phyloP scores from a whole-genome alignment of 2,113 vertebrate genomes.

The Anhinga anhinga region DNA sequence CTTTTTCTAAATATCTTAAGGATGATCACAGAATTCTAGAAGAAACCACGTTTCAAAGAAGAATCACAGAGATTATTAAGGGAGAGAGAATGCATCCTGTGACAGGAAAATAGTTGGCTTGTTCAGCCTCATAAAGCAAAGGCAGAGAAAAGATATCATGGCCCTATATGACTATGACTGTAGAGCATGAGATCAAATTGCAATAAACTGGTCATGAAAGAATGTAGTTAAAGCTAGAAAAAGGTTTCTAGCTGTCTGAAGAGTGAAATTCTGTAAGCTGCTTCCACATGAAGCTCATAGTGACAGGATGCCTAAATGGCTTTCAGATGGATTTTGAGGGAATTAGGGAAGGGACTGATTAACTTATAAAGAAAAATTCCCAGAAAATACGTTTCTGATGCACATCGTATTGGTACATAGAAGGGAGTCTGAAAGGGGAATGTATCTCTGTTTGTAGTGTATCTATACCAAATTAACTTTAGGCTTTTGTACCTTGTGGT shows the following conservation, averaged over 20 bases:
- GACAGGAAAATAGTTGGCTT: background rate
- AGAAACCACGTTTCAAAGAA: background rate
- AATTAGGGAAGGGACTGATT: background rate
- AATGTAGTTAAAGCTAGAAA: background rate
- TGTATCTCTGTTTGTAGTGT: background rate
- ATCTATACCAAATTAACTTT: background rate
- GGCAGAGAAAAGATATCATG: background rate
- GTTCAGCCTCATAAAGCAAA: background rate
- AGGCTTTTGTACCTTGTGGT: background rate
- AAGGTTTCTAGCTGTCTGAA: background rate
- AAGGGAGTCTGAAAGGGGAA: background rate
- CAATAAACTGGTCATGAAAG: background rate
- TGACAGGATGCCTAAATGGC: background rate
- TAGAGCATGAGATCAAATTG: background rate
- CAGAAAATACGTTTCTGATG: background rate
- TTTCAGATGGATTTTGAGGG: conserved; percentile 14
- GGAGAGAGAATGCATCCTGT: background rate
- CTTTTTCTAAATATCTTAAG: background rate
- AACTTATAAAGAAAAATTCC: background rate
- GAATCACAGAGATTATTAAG: background rate
- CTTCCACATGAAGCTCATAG: background rate
- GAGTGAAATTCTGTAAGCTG: conserved; percentile 6
- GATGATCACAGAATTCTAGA: background rate
- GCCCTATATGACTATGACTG: background rate
- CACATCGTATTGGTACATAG: background rate